Evolutionary conservation across 2,888 invertebrate species (phyloP), one percentile per base, ranked within the genome.

Genomic region (Troilus luridus): DNA sequence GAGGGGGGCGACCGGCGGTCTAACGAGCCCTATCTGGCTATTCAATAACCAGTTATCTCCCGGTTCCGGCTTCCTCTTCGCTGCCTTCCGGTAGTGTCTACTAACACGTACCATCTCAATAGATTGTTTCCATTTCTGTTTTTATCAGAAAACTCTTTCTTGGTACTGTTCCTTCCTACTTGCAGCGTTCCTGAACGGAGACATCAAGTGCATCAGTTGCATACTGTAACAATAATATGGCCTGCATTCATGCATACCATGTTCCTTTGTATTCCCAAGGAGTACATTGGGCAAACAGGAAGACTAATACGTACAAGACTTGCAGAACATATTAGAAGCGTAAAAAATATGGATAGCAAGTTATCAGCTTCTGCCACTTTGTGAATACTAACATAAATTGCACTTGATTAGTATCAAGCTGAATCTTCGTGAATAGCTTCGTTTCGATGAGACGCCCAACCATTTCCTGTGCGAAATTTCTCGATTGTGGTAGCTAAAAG

Each of bases 21-120:
- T 77, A 77, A 77, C 72, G 72, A 77, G 72, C 72, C 7, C 72
- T 77, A 77, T 77, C 72, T 77, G 41, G 72, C 72, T 41, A 77
- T 77, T 77, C 27, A 77, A 77, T 77, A 77, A 77, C 72, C 14
- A 41, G 72, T 17, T 77, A 77, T 77, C 72, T 77, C 72, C 27
- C 17, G 19, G 72, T 77, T 77, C 72, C 72, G 72, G 72, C 72
- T 77, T 77, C 72, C 72, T 77, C 72, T 41, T 0, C 7, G 7
- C 1, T 17, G 9, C 41, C 72, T 77, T 41, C 72, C 72, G 72
- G 41, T 77, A 77, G 41, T 41, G 17, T 27, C 41, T 77, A 27
- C 72, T 41, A 77, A 77, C 72, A 77, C 72, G 72, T 77, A 27
- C 72, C 72, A 77, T 77, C 72, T 77, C 72, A 27, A 41, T 77